phyloP scores from a whole-genome alignment of 1,140 invertebrate genomes.

The Ectropis grisescens region DNA sequence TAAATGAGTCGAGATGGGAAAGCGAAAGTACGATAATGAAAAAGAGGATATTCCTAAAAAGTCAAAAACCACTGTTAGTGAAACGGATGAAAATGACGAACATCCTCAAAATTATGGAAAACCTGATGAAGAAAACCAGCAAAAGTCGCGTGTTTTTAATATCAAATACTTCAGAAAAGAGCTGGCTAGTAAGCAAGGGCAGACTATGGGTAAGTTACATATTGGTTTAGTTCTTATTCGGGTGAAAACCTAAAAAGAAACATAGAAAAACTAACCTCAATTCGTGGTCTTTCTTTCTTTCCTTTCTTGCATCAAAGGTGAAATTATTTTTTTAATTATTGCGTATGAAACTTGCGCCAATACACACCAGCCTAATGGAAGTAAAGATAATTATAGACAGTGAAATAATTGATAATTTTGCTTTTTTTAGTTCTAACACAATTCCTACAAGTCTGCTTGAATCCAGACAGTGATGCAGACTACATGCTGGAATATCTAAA shows the following conservation, averaged over 20 bases:
- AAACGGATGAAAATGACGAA: slow-evolving; percentile 16
- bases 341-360: no score
- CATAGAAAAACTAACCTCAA: no score
- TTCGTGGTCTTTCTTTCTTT: no score
- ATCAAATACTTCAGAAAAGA: slow-evolving; percentile 67
- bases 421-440: slow-evolving; percentile 66
- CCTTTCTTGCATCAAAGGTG: no score
- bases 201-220: slow-evolving; percentile 58
- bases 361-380: no score
- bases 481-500: slow-evolving; percentile 76
- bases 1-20: slow-evolving; percentile 32
- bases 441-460: slow-evolving; percentile 66
- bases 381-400: no score
- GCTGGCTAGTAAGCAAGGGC: slow-evolving; percentile 37
- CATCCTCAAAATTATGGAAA: slow-evolving; percentile 34
- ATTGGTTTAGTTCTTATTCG: no score
- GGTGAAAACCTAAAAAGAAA: no score
- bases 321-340: no score
- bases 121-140: slow-evolving; percentile 11
- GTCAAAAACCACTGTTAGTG: slow-evolving; percentile 12
- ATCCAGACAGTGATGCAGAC: slow-evolving; percentile 61
- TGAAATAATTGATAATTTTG: slow-evolving; percentile 2
- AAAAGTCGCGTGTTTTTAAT: slow-evolving; percentile 37
- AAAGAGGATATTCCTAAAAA: slow-evolving; percentile 23
- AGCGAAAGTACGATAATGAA: slow-evolving; percentile 43